Percentiles rank a stretch among this genome's conserved stretches.
phyloP scores from a whole-genome alignment of 2,113 vertebrate genomes.

The Ictalurus furcatus region DNA sequence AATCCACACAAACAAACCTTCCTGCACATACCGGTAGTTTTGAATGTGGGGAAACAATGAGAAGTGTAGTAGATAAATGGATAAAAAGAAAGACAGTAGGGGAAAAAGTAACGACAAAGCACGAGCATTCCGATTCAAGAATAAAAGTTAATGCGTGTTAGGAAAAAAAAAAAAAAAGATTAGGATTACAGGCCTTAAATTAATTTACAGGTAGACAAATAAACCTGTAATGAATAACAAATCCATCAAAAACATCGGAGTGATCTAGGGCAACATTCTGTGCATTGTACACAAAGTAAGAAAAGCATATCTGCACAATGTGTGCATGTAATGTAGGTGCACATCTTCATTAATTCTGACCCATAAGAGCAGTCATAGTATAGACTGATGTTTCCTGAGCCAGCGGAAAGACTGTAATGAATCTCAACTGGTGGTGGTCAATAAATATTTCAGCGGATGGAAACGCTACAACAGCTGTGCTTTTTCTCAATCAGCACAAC shows the following conservation, averaged over 20 bases:
- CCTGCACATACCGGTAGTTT: slow-evolving; percentile 42
- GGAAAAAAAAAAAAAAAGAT: not conserved
- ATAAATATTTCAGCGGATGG: slow-evolving; percentile 28
- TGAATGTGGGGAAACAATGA: not conserved
- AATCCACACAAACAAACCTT: slow-evolving; percentile 23
- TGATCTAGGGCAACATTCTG: not conserved
- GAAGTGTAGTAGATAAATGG: not conserved
- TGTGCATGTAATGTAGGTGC: not conserved
- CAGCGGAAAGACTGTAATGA: slow-evolving; percentile 4
- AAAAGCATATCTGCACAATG: not conserved
- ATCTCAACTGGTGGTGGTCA: slow-evolving; percentile 4
- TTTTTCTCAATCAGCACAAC: not conserved
- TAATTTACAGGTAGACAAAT: not conserved
- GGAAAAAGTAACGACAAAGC: not conserved
- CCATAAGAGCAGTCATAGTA: not conserved
- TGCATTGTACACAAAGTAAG: not conserved
- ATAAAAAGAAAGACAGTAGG: not conserved
- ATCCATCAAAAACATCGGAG: not conserved
- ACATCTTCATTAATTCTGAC: not conserved
- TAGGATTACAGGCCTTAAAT: not conserved
- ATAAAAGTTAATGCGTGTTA: not conserved
- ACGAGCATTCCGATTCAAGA: slow-evolving; percentile 23
- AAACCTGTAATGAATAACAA: not conserved
- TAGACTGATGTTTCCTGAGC: slow-evolving; percentile 5
- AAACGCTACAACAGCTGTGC: slow-evolving; percentile 31